Evolutionary conservation across 2,113 vertebrate species (phyloP), one percentile per base, ranked within the genome.

Genomic region (Petroica traversi): DNA sequence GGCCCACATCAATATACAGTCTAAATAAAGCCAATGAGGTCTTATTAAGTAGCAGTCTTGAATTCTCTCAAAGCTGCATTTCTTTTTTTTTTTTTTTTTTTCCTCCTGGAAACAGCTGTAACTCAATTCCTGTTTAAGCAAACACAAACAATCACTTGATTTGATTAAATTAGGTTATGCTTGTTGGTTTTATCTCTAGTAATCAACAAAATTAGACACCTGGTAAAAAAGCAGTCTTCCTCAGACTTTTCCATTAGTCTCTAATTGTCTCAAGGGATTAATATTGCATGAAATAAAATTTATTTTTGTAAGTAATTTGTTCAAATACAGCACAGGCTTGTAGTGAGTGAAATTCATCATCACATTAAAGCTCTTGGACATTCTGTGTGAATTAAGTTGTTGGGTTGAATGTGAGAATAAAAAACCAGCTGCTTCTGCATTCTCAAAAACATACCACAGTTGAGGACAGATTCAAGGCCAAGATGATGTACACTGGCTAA

Each of bases 111-210:
- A 92, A 91, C 67, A 80, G 79, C 78, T 93, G 92, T 95, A 94
- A 92, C 55, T 95, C 87, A 90, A 94, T 93, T 93, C 93, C 92
- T 93, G 85, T 94, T 97, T 95, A 94, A 92, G 63, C 82, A 94
- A 96, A 95, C 88, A 94, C 66, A 92, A 74, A 85, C 87, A 79
- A 72, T 94, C 84, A 85, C 72, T 94, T 95, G 86, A 96, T 96
- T 96, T 95, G 88, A 93, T 95, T 96, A 96, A 96, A 95, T 94
- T 93, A 88, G 77, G 89, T 89, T 96, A 90, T 88, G 92, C 85
- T 94, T 96, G 87, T 89, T 93, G 80, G 77, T 68, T 95, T 95
- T 96, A 93, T 85, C 72, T 82, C 59, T 66, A 79, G 87, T 82
- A 94, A 97, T 94, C 94, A 95, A 91, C 81, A 96, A 91, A 91